phyloP scores from a whole-genome alignment of 2,797 vertebrate species.

The Xerus rutilus region DNA sequence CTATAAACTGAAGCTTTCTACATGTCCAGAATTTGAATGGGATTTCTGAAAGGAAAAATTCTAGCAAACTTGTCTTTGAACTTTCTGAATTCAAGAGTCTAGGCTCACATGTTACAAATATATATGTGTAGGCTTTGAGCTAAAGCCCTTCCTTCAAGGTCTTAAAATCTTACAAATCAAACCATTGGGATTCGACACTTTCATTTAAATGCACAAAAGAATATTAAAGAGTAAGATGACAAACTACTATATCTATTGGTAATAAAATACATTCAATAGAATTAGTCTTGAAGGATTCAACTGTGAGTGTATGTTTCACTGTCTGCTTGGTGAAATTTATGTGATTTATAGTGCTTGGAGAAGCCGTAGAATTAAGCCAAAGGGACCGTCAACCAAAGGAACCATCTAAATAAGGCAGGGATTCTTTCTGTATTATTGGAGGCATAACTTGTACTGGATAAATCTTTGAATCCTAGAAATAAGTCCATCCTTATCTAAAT shows the following conservation, averaged over 20 bases:
- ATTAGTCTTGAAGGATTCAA: neutral
- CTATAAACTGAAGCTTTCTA: neutral
- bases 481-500: neutral
- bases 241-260: neutral
- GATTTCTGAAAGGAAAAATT: slow-evolving; percentile 37
- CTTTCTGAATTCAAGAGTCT: neutral
- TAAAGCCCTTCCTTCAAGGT: neutral
- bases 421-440: neutral
- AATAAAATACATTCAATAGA: neutral
- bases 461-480: slow-evolving; percentile 9
- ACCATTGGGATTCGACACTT: neutral
- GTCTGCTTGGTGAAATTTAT: slow-evolving; percentile 35
- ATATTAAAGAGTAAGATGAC: neutral
- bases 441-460: neutral
- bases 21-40: neutral
- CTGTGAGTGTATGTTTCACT: neutral
- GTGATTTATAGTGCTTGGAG: neutral
- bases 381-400: neutral
- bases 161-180: neutral
- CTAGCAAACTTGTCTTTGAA: slow-evolving; percentile 6
- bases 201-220: neutral
- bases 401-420: neutral
- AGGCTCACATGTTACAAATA: neutral
- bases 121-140: neutral
- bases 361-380: neutral